Evolutionary conservation across 53 echinoderm and acorn worm genomes (phyloP).

Genomic region (Zoroaster sp.): DNA sequence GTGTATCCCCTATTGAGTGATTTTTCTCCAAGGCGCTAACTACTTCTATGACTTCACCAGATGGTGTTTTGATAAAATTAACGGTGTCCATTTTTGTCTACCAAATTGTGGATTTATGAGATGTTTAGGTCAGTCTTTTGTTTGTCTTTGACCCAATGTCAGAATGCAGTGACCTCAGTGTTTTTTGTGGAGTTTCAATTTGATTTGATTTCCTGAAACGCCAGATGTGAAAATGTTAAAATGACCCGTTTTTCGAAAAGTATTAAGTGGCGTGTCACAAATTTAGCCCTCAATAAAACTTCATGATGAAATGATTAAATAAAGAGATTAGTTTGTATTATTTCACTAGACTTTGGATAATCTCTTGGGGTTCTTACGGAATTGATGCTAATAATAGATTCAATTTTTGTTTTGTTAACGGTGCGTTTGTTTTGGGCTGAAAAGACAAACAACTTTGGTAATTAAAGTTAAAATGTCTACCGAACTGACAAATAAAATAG

Average conservation of each 20-base stretch:
- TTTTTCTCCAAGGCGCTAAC: background rate
- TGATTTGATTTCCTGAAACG: background rate
- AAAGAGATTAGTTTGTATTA: too few species aligned
- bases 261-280: background rate
- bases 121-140: constrained; percentile 7
- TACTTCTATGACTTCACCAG: constrained; percentile 10
- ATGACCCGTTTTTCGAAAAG: background rate
- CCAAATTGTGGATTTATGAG: constrained; percentile 2
- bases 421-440: too few species aligned
- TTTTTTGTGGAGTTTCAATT: background rate
- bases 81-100: background rate
- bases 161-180: background rate
- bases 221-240: background rate
- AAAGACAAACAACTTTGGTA: too few species aligned
- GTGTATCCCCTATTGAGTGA: constrained; percentile 28
- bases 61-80: constrained; percentile 57
- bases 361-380: too few species aligned
- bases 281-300: background rate
- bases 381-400: too few species aligned
- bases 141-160: constrained; percentile 21
- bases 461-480: too few species aligned
- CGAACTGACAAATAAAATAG: too few species aligned
- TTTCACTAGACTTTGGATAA: too few species aligned
- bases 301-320: too few species aligned
- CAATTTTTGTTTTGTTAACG: too few species aligned